A percentile compares a stretch with the other conserved stretches of the same genome.
These are phyloP conservation scores for Muscidifurax raptorellus DNA, from an alignment of 1,140 invertebrate genomes.

Conservation along the genomic window DNA sequence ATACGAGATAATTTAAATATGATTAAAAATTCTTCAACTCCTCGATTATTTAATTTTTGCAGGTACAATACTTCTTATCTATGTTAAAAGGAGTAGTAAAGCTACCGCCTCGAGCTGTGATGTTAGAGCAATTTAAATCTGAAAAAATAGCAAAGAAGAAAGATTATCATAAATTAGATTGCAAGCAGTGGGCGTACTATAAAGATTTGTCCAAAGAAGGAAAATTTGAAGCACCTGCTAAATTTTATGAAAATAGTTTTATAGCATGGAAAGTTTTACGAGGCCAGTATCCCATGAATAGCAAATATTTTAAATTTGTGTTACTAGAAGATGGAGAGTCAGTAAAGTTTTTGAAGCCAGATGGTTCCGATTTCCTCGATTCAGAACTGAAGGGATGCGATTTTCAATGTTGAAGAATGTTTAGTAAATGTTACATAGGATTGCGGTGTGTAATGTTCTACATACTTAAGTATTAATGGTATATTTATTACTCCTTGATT, in stretches of 20 bases:
- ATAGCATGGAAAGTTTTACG: conserved; percentile 2
- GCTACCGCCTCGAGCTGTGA: not conserved
- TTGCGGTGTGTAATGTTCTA: not conserved
- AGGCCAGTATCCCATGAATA: not conserved
- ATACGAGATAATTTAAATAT: not conserved
- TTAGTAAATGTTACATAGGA: not conserved
- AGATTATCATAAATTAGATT: not conserved
- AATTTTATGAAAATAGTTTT: conserved; percentile 7
- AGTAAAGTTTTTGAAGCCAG: not conserved
- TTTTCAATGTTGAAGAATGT: not conserved
- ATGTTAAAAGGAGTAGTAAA: conserved; percentile 3
- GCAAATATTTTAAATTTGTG: not conserved
- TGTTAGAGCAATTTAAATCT: conserved; percentile 16
- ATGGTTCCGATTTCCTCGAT: not conserved
- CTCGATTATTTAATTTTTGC: not conserved
- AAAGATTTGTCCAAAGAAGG: conserved; percentile 10
- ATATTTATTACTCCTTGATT: too few relatives aligned
- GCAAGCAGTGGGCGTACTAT: conserved; percentile 9
- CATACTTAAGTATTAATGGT: too few relatives aligned
- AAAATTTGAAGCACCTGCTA: conserved; percentile 1
- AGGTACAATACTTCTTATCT: conserved; percentile 14
- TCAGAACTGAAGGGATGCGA: not conserved
- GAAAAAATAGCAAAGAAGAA: conserved; percentile 5
- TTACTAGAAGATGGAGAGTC: not conserved
- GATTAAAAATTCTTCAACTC: too few relatives aligned